Evolutionary conservation across 2,113 vertebrate genomes (phyloP).

Genomic region (Spheniscus mendiculus): DNA sequence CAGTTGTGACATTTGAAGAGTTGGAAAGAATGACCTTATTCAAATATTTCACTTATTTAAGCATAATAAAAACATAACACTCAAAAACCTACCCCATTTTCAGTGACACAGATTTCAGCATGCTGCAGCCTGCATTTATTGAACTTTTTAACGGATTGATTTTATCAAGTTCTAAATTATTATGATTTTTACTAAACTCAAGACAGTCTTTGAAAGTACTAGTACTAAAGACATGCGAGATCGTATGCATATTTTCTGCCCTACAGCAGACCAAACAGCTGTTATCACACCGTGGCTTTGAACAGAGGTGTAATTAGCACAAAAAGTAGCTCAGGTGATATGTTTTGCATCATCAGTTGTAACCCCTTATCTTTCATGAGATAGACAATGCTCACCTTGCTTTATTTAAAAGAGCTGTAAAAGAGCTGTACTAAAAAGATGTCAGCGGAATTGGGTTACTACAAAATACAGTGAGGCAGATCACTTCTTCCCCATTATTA

Average conservation of each 20-base stretch:
- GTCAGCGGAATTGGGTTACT: not conserved
- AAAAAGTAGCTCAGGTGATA: not conserved
- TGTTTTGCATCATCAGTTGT: not conserved
- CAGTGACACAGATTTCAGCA: not conserved
- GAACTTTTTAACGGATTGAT: not conserved
- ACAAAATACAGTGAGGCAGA: not conserved
- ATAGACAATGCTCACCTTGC: not conserved
- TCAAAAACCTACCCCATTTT: not conserved
- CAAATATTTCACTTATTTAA: not conserved
- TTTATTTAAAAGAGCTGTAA: not conserved
- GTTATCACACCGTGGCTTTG: not conserved
- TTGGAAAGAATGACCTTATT: not conserved
- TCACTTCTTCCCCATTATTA: not conserved
- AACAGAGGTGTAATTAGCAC: not conserved
- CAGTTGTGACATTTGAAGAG: not conserved
- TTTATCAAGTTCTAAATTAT: not conserved
- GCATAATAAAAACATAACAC: not conserved
- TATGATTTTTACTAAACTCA: not conserved
- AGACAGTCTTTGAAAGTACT: not conserved
- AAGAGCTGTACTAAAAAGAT: not conserved
- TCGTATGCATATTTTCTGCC: fast-evolving
- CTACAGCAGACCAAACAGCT: not conserved
- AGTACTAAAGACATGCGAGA: not conserved
- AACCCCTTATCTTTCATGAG: not conserved
- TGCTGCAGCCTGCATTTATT: not conserved